Evolutionary conservation across 2,113 vertebrate genomes (phyloP).

Genomic region (Colius striatus): DNA sequence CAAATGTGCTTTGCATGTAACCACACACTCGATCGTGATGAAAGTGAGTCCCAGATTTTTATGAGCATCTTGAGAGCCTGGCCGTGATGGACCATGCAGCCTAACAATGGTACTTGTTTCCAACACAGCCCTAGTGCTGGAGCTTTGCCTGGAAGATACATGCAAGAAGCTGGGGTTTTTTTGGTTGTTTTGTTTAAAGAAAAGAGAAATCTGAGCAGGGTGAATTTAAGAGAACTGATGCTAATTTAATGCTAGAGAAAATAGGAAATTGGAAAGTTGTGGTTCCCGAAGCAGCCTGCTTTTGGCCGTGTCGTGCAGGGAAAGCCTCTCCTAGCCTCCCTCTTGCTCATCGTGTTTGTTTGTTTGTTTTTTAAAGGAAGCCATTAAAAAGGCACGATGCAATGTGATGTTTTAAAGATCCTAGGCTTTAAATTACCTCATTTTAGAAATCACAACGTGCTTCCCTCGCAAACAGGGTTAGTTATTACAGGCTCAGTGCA

Average conservation of each 20-base stretch:
- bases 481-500: not conserved
- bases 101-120: slow-evolving; percentile 2
- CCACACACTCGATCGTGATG: not conserved
- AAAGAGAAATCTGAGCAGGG: not conserved
- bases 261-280: not conserved
- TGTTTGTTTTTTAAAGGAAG: not conserved
- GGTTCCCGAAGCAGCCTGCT: not conserved
- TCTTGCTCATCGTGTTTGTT: not conserved
- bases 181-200: not conserved
- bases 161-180: not conserved
- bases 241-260: not conserved
- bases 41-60: slow-evolving; percentile 37
- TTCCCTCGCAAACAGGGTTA: not conserved
- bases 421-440: not conserved
- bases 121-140: not conserved
- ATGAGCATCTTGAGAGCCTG: slow-evolving; percentile 11
- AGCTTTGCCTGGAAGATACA: not conserved
- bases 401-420: not conserved
- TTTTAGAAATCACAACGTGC: not conserved
- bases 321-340: not conserved
- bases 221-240: not conserved
- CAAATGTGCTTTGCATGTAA: slow-evolving; percentile 13
- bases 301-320: not conserved
- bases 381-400: not conserved
- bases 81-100: not conserved